Evolutionary conservation across 1,140 invertebrate species (phyloP).

Genomic region (Drosophila funebris): DNA sequence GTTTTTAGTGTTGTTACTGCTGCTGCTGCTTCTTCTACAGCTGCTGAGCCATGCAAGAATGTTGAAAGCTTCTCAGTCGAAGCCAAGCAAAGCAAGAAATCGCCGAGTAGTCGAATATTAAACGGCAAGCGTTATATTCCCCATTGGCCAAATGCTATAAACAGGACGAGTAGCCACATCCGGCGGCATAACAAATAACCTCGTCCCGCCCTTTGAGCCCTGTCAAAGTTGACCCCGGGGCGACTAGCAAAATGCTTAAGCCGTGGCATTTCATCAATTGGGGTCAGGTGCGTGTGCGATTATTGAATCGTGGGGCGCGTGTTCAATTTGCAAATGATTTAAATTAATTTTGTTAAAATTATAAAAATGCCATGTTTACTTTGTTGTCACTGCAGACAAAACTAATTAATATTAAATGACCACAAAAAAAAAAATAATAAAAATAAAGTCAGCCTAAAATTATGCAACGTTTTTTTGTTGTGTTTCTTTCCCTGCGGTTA

Average conservation of each 20-base stretch:
- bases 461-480: conserved; percentile 69
- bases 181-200: conserved; percentile 31
- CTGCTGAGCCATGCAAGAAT: conserved; percentile 31
- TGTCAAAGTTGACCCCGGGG: neutral
- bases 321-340: conserved; percentile 41
- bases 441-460: conserved; percentile 61
- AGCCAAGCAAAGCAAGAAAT: conserved; percentile 58
- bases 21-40: neutral
- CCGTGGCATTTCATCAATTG: conserved; percentile 6
- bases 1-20: neutral
- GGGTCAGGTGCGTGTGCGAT: conserved; percentile 9
- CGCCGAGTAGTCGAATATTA: conserved; percentile 49
- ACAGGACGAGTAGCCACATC: conserved; percentile 29
- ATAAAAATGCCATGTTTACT: conserved; percentile 34
- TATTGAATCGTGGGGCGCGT: conserved; percentile 1
- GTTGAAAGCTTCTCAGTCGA: conserved; percentile 49
- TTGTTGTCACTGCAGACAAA: conserved; percentile 51
- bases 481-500: conserved; percentile 48
- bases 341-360: conserved; percentile 38
- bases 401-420: conserved; percentile 81
- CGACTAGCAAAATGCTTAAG: conserved; percentile 24
- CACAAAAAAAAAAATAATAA: conserved; percentile 30
- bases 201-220: neutral
- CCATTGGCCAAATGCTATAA: conserved; percentile 35
- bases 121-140: conserved; percentile 59